Conservation (phyloP, 1,140 invertebrate genomes). For the Sycophila sp. region DNA sequence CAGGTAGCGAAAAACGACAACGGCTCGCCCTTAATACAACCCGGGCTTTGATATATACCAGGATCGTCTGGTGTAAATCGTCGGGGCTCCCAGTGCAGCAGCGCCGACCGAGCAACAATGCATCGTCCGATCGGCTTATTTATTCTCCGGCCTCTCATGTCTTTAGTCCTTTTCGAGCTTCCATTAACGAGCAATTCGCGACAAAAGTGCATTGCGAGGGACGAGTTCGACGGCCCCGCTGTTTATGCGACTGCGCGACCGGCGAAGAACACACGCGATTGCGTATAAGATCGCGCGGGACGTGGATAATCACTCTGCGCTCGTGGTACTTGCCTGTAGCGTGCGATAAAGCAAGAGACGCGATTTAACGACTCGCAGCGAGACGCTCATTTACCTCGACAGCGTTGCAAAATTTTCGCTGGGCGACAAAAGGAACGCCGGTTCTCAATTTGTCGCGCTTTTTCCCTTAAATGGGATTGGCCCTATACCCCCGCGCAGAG, state of each 20-base stretch:
- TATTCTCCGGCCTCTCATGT: no score
- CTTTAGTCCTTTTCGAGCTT: no score
- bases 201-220: not conserved
- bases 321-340: not conserved
- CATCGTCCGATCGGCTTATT: not conserved
- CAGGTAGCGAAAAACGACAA: no score
- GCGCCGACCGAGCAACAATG: not conserved
- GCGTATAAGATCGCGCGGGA: no score
- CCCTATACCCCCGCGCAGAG: not conserved
- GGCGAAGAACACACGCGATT: not conserved
- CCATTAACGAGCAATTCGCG: not conserved
- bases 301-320: not conserved
- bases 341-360: not conserved
- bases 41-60: no score
- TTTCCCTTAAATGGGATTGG: constrained; percentile 3
- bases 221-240: not conserved
- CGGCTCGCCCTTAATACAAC: no score
- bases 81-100: no score
- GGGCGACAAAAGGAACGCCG: not conserved
- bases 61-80: no score
- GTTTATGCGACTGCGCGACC: not conserved
- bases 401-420: not conserved
- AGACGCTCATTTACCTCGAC: not conserved
- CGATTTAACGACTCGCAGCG: constrained; percentile 2
- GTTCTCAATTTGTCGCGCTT: no score